phyloP scores from a whole-genome alignment of 2,113 vertebrate species.

The Trichomycterus rosablanca region DNA sequence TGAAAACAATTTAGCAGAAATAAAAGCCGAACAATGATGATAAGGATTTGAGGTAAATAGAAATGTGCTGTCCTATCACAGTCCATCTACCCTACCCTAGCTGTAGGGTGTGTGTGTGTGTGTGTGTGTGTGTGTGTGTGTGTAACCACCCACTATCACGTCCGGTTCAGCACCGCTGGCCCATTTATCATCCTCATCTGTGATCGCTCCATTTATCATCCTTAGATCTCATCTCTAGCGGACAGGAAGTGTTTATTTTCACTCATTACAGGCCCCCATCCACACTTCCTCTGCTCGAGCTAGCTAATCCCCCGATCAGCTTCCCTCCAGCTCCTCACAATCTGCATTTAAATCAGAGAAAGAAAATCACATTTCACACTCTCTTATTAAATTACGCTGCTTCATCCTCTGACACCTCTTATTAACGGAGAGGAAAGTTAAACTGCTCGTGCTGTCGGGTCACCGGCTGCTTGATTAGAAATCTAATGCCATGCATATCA shows the following conservation, averaged over 20 bases:
- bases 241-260: slow-evolving; percentile 54
- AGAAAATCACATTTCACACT: slow-evolving; percentile 33
- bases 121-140: slow-evolving; percentile 14
- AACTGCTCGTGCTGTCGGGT: slow-evolving; percentile 33
- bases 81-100: too few species aligned
- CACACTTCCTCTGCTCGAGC: slow-evolving; percentile 14
- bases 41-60: too few species aligned
- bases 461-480: slow-evolving; percentile 26
- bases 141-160: slow-evolving; percentile 26
- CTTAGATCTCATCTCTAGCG: slow-evolving; percentile 51
- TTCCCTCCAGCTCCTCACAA: slow-evolving; percentile 19
- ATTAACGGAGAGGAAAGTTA: slow-evolving; percentile 42
- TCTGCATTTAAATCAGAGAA: slow-evolving; percentile 48
- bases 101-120: not conserved
- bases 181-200: slow-evolving; percentile 57
- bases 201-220: slow-evolving; percentile 54
- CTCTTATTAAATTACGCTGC: slow-evolving; percentile 40
- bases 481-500: slow-evolving; percentile 32
- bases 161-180: slow-evolving; percentile 26
- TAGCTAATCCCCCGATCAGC: slow-evolving; percentile 22
- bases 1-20: too few species aligned
- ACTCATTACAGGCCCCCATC: slow-evolving; percentile 42
- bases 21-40: too few species aligned
- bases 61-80: too few species aligned
- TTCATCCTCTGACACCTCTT: slow-evolving; percentile 21